These are phyloP conservation scores for Beaufortia kweichowensis DNA, from an alignment of 2,113 vertebrate species.

Conservation along the genomic window DNA sequence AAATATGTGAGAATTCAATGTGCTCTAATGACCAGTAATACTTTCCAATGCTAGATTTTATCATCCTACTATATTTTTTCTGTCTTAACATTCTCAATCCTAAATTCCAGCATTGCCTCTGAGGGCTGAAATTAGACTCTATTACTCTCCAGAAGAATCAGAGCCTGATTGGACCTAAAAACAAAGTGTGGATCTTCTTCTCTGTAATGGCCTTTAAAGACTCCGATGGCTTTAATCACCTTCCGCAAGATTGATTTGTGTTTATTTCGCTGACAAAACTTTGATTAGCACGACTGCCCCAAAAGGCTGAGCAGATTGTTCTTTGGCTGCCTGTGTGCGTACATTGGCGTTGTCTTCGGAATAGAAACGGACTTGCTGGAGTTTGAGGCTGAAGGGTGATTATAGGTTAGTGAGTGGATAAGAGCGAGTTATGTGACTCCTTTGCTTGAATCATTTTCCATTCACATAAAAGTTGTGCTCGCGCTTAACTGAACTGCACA, in stretches of 20 bases:
- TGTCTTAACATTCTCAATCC: conserved; percentile 8
- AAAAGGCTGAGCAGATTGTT: conserved; percentile 16
- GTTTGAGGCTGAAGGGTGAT: conserved; percentile 35
- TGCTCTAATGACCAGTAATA: neutral
- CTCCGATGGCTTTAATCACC: conserved; percentile 49
- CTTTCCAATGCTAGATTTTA: neutral
- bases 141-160: conserved; percentile 52
- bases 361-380: conserved; percentile 1
- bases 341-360: neutral
- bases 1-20: neutral
- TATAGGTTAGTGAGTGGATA: conserved; percentile 21
- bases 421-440: conserved; percentile 9
- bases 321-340: neutral
- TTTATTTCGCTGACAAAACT: conserved; percentile 53
- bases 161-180: conserved; percentile 48
- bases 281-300: conserved; percentile 28
- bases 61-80: neutral
- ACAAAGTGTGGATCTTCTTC: conserved; percentile 32
- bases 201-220: conserved; percentile 37
- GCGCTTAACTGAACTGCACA: neutral
- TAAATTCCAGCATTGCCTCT: conserved; percentile 36
- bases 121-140: conserved; percentile 44
- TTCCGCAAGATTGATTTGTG: conserved; percentile 43
- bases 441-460: conserved; percentile 16
- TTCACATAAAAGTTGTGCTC: conserved; percentile 17